Conservation (phyloP, 2,797 vertebrate genomes). For the Zenarchopterus dispar region DNA sequence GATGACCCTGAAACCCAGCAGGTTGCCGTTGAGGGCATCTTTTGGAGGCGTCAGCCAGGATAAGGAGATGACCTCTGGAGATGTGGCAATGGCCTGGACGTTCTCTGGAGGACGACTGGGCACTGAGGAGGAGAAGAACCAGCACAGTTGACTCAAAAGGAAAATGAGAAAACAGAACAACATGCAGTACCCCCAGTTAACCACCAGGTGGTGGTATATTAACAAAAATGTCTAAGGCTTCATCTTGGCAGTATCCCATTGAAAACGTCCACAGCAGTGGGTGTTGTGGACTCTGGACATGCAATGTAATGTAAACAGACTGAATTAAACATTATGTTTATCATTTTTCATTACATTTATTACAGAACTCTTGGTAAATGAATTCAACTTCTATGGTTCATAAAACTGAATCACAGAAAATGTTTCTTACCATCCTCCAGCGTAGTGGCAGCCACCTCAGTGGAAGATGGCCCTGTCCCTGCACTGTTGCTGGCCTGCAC, state of each 20-base stretch:
- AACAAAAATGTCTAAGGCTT: conserved; percentile 24
- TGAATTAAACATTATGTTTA: no score
- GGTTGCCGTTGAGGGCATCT: conserved; percentile 95
- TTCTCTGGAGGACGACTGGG: conserved; percentile 96
- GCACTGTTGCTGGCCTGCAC: conserved; percentile 97
- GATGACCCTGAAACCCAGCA: conserved; percentile 96
- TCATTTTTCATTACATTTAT: not conserved
- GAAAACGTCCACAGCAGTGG: no score
- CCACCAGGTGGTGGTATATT: conserved; percentile 65
- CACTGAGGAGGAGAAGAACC: conserved; percentile 77
- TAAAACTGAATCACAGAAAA: not conserved
- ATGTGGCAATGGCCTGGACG: conserved; percentile 91
- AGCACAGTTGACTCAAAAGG: not conserved
- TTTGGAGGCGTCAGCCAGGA: conserved; percentile 93
- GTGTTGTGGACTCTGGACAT: no score
- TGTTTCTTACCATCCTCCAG: conserved; percentile 91
- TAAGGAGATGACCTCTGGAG: conserved; percentile 94
- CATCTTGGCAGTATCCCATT: not conserved
- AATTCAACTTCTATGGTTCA: not conserved
- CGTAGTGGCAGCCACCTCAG: conserved; percentile 94
- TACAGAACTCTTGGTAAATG: no score
- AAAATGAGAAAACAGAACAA: not conserved
- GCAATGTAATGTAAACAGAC: no score
- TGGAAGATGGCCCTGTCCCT: conserved; percentile 95
- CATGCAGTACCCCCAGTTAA: conserved; percentile 18